These are phyloP conservation scores for Tetrao urogallus DNA, from an alignment of 2,113 vertebrate genomes.

Conservation along the genomic window DNA sequence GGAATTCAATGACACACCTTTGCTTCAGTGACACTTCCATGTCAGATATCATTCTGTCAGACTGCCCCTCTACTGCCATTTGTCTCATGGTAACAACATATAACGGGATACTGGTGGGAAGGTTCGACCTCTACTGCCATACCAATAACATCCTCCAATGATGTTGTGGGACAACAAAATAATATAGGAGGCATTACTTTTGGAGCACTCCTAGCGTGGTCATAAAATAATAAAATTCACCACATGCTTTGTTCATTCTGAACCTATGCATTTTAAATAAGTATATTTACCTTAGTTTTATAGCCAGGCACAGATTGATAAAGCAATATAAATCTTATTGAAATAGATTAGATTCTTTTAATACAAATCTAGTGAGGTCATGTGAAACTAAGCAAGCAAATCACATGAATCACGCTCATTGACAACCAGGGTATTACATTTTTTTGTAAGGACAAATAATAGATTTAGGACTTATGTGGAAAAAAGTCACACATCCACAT, in stretches of 20 bases:
- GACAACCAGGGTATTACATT: not conserved
- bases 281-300: not conserved
- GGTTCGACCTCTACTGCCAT: too few species aligned
- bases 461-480: not conserved
- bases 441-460: not conserved
- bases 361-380: conserved; percentile 12
- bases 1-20: too few species aligned
- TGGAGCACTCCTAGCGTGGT: not conserved
- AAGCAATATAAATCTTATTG: not conserved
- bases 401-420: not conserved
- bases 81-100: too few species aligned
- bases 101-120: too few species aligned
- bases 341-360: not conserved
- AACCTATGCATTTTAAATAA: not conserved
- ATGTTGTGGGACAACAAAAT: too few species aligned
- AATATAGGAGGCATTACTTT: too few species aligned
- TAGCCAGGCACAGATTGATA: not conserved
- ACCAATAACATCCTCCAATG: too few species aligned
- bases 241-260: not conserved
- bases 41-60: too few species aligned
- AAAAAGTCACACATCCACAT: not conserved
- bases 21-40: too few species aligned
- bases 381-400: conserved; percentile 1
- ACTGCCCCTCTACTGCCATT: too few species aligned
- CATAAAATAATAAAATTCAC: not conserved